Evolutionary conservation across 1,140 invertebrate species (phyloP).

Genomic region (Ladona fulva): DNA sequence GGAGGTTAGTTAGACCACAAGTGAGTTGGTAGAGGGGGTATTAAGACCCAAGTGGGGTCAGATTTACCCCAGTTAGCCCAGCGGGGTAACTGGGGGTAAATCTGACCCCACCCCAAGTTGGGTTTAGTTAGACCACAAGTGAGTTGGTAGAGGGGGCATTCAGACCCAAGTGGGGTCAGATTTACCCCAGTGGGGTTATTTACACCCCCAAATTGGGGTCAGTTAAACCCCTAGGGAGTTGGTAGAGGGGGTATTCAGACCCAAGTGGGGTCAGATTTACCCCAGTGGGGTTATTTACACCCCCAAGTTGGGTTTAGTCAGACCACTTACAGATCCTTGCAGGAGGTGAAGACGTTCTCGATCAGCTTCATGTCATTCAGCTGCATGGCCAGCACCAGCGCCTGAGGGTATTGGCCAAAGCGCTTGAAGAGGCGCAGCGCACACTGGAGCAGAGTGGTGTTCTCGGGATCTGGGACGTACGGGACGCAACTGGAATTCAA

Average conservation of each 20-base stretch:
- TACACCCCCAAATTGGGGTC: too few relatives aligned
- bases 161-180: too few relatives aligned
- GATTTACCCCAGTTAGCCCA: too few relatives aligned
- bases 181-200: too few relatives aligned
- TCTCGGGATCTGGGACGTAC: constrained; percentile 96
- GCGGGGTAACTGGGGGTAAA: too few relatives aligned
- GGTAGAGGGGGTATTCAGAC: constrained; percentile 8
- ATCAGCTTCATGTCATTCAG: constrained; percentile 81
- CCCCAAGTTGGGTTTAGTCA: constrained; percentile 20
- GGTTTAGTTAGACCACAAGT: background rate
- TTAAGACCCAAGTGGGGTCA: too few relatives aligned
- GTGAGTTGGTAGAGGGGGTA: too few relatives aligned
- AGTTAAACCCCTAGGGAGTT: background rate
- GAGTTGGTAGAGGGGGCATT: too few relatives aligned
- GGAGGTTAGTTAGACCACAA: constrained; percentile 35
- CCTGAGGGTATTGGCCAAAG: constrained; percentile 90
- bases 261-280: too few relatives aligned
- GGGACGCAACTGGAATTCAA: constrained; percentile 88
- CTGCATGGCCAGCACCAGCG: constrained; percentile 89
- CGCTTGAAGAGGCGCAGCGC: constrained; percentile 83
- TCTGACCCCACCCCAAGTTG: too few relatives aligned
- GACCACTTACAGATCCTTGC: constrained; percentile 70
- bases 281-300: too few relatives aligned
- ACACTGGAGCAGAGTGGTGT: constrained; percentile 76
- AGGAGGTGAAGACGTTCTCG: constrained; percentile 77